Evolutionary conservation across 2,113 vertebrate genomes (phyloP).

Genomic region (Coptodon rendalli): DNA sequence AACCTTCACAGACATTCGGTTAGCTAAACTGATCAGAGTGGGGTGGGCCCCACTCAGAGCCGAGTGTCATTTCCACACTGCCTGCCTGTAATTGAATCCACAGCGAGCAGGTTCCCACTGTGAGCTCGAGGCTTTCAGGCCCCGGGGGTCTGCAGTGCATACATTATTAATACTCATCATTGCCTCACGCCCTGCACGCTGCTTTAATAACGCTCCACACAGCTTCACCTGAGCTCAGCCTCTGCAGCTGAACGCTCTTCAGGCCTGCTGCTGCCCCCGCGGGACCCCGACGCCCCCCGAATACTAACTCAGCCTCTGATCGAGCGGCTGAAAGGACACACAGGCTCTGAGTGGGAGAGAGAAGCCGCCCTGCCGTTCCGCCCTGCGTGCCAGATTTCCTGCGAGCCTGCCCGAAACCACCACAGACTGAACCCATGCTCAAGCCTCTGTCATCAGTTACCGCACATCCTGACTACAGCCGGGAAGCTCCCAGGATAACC

Average conservation of each 20-base stretch:
- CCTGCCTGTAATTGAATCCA: neutral
- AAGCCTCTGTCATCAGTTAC: neutral
- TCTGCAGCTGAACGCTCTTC: neutral
- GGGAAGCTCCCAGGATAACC: neutral
- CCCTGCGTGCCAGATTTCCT: neutral
- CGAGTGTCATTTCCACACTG: neutral
- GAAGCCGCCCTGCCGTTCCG: neutral
- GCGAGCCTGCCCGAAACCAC: neutral
- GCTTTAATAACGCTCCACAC: neutral
- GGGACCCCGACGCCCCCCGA: neutral
- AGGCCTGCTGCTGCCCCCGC: neutral
- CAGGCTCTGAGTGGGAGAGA: neutral
- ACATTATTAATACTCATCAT: neutral
- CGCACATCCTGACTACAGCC: fast-evolving
- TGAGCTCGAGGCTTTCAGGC: neutral
- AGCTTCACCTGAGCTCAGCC: neutral
- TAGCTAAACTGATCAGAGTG: neutral
- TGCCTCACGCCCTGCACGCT: fast-evolving
- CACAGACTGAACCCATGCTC: neutral
- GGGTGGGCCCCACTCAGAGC: neutral
- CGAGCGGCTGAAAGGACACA: neutral
- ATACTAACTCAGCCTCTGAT: neutral
- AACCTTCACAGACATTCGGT: fast-evolving
- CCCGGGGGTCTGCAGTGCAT: fast-evolving
- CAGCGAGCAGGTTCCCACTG: neutral